These are phyloP conservation scores for Pleuronectes platessa DNA, from an alignment of 2,113 vertebrate species.

Conservation along the genomic window DNA sequence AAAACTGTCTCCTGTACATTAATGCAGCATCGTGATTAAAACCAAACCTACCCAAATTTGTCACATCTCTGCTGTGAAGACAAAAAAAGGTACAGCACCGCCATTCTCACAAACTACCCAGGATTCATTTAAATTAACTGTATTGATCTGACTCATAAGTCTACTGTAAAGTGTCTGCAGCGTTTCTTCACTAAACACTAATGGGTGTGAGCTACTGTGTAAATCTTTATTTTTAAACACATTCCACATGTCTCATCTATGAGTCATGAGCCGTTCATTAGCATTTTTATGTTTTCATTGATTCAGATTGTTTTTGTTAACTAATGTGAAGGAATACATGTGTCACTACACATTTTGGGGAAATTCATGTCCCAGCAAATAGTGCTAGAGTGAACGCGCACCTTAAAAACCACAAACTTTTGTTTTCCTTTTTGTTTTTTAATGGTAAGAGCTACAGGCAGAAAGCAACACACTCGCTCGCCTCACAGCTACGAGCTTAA, in stretches of 20 bases:
- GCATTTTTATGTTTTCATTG: constrained; percentile 7
- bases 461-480: background rate
- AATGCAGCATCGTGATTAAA: constrained; percentile 60
- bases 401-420: constrained; percentile 4
- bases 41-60: constrained; percentile 19
- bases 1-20: constrained; percentile 47
- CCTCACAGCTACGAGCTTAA: constrained; percentile 36
- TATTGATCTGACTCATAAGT: constrained; percentile 20
- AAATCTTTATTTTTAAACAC: constrained; percentile 28
- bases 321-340: constrained; percentile 1
- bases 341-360: background rate
- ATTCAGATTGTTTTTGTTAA: background rate
- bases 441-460: background rate
- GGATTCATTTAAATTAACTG: background rate
- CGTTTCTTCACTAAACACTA: constrained; percentile 24
- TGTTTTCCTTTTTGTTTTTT: background rate
- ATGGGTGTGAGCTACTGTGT: constrained; percentile 18
- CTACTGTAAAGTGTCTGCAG: constrained; percentile 26
- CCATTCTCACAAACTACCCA: background rate
- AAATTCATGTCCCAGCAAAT: background rate
- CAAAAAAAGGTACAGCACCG: background rate
- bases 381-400: background rate
- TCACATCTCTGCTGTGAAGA: background rate
- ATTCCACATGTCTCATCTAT: background rate
- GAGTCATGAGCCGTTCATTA: constrained; percentile 15